Evolutionary conservation across 2,797 vertebrate genomes (phyloP).

Genomic region (Picus viridis): DNA sequence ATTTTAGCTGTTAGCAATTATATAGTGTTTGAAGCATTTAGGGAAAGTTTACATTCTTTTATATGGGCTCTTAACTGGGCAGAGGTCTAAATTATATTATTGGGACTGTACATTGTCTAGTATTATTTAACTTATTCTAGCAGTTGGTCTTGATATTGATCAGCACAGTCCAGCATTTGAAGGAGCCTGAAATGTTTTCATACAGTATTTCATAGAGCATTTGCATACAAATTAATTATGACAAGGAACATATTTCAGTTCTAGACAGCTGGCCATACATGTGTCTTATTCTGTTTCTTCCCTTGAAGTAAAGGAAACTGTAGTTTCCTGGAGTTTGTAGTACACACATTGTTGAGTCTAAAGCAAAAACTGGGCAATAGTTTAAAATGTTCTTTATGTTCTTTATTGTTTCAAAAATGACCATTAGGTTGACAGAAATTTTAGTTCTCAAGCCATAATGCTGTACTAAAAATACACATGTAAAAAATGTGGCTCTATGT

Average conservation of each 20-base stretch:
- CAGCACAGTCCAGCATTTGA: background rate
- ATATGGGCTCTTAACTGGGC: background rate
- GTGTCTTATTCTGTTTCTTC: background rate
- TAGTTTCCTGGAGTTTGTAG: background rate
- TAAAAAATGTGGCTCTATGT: background rate
- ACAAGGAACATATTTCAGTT: background rate
- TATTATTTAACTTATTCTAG: background rate
- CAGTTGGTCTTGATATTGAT: background rate
- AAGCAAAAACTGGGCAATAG: background rate
- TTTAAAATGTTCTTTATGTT: background rate
- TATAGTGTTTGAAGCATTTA: background rate
- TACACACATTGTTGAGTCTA: background rate
- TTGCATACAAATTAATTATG: background rate
- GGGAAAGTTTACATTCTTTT: background rate
- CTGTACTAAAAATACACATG: background rate
- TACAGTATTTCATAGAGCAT: background rate
- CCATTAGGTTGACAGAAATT: background rate
- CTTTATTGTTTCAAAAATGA: background rate
- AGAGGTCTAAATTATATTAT: background rate
- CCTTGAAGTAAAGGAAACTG: background rate
- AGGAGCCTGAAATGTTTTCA: background rate
- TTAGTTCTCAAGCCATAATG: background rate
- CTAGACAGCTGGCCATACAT: background rate
- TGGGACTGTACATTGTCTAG: background rate
- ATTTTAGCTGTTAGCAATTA: background rate